Conservation (phyloP, 2,797 vertebrate genomes). For the Megalops cyprinoides region DNA sequence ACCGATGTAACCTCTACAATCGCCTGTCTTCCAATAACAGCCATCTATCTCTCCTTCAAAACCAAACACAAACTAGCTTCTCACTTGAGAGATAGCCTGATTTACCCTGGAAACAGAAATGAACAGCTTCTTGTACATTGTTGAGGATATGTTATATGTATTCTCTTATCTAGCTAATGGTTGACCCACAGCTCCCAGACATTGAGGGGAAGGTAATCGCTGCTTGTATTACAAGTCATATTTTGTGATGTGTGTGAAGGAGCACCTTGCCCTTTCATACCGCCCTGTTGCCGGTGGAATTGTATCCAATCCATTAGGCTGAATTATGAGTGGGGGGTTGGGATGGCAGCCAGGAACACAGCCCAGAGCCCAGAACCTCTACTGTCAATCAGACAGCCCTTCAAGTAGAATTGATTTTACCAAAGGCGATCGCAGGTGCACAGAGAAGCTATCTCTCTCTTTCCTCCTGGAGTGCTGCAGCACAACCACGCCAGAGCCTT, state of each 20-base stretch:
- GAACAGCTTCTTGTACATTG: background rate
- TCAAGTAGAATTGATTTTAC: slow-evolving; percentile 56
- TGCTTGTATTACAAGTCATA: slow-evolving; percentile 37
- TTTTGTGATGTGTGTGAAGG: slow-evolving; percentile 26
- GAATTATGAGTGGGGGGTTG: slow-evolving; percentile 38
- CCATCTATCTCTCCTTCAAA: background rate
- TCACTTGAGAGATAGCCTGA: background rate
- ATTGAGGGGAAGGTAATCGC: slow-evolving; percentile 21
- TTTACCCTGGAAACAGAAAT: background rate
- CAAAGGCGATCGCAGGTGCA: slow-evolving; percentile 30
- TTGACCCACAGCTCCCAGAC: slow-evolving; percentile 5
- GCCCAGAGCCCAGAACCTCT: slow-evolving; percentile 29
- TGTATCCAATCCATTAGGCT: slow-evolving; percentile 52
- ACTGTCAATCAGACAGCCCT: slow-evolving; percentile 64
- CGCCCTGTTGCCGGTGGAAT: slow-evolving; percentile 27
- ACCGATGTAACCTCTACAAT: background rate
- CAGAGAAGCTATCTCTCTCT: background rate
- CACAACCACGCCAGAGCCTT: slow-evolving; percentile 23
- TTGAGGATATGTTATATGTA: background rate
- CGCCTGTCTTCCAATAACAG: background rate
- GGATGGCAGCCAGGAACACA: slow-evolving; percentile 34
- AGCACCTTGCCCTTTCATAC: slow-evolving; percentile 44
- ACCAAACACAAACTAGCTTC: background rate
- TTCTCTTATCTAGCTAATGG: slow-evolving; percentile 3
- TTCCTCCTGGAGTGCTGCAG: slow-evolving; percentile 12